These are phyloP conservation scores for Amphiprion ocellaris DNA, from an alignment of 2,113 vertebrate species.

Conservation along the genomic window DNA sequence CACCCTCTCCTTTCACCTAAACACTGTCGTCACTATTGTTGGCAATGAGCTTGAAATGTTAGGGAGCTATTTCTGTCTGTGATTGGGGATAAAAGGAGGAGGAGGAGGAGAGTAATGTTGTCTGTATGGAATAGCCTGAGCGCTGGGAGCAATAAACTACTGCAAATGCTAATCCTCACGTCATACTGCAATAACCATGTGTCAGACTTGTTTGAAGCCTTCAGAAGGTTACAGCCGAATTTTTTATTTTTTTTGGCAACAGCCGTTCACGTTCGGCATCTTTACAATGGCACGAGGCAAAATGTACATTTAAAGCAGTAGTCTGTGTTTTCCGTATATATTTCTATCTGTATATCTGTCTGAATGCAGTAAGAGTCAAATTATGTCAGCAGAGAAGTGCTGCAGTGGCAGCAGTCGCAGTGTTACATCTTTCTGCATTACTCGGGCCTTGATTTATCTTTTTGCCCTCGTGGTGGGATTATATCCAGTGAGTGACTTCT, in stretches of 20 bases:
- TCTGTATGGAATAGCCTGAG: conserved; percentile 11
- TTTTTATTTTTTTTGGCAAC: neutral
- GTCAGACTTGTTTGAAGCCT: conserved; percentile 10
- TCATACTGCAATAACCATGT: conserved; percentile 25
- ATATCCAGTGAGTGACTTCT: conserved; percentile 48
- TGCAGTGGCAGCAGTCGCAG: neutral
- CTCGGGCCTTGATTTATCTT: conserved; percentile 24
- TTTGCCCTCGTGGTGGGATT: conserved; percentile 24
- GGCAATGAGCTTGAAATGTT: conserved; percentile 50
- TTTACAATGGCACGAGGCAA: neutral
- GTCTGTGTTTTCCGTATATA: too few species aligned
- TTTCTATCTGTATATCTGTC: too few species aligned
- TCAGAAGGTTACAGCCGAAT: conserved; percentile 11
- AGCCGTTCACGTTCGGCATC: neutral
- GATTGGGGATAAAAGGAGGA: conserved; percentile 15
- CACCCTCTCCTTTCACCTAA: conserved; percentile 2
- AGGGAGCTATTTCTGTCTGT: conserved; percentile 63
- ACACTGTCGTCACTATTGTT: conserved; percentile 15
- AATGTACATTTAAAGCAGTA: neutral
- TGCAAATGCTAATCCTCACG: conserved; percentile 25
- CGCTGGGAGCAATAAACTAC: conserved; percentile 35
- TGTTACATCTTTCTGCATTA: conserved; percentile 7
- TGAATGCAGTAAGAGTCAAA: too few species aligned
- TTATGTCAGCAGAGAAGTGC: neutral
- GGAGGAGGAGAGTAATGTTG: conserved; percentile 12